These are phyloP conservation scores for Theocolax elegans DNA, from an alignment of 1,140 invertebrate genomes.

Conservation along the genomic window DNA sequence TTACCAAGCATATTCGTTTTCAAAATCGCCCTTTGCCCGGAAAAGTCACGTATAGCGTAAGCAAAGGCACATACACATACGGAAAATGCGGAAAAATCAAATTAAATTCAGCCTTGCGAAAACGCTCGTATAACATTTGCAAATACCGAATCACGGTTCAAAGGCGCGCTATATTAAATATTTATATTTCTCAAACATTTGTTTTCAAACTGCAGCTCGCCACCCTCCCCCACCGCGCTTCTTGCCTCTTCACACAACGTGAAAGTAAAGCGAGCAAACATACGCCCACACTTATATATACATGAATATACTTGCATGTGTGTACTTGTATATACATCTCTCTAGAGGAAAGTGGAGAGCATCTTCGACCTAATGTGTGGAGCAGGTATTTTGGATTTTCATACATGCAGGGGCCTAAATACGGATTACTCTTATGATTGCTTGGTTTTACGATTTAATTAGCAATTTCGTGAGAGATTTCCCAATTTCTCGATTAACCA, in stretches of 20 bases:
- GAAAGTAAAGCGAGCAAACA: constrained; percentile 3
- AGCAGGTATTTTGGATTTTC: not conserved
- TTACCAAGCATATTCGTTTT: not conserved
- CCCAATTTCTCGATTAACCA: too few species aligned
- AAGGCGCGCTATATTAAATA: constrained; percentile 18
- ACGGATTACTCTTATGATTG: too few species aligned
- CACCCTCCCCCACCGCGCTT: not conserved
- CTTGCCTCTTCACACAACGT: not conserved
- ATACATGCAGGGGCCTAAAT: too few species aligned
- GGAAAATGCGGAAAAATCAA: not conserved
- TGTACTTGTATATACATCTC: too few species aligned
- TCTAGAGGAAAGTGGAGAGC: not conserved
- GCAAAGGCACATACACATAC: not conserved
- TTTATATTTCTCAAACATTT: constrained; percentile 33
- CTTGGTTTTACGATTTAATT: too few species aligned
- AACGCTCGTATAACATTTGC: not conserved
- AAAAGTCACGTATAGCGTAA: not conserved
- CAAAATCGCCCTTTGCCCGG: not conserved
- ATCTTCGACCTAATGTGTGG: not conserved
- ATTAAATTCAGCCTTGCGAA: not conserved
- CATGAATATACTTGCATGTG: too few species aligned
- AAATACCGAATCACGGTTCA: constrained; percentile 22
- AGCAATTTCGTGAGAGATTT: too few species aligned
- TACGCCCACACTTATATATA: not conserved
- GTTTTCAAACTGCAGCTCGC: constrained; percentile 5